phyloP scores from a whole-genome alignment of 2,888 invertebrate genomes.

The Eupithecia inturbata region DNA sequence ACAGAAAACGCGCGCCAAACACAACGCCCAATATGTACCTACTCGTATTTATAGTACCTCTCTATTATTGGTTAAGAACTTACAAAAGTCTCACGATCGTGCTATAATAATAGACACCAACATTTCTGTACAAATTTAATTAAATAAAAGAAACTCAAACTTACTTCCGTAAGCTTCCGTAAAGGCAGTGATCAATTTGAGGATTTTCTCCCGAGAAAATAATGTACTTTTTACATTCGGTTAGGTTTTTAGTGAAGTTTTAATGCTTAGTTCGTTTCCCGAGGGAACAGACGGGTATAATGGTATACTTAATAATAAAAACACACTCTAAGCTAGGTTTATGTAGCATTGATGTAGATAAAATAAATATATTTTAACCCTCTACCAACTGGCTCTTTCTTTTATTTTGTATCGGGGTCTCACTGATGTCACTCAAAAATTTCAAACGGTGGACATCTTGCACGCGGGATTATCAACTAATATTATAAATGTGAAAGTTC shows the following conservation, averaged over 20 bases:
- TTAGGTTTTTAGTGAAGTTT: slow-evolving; percentile 29
- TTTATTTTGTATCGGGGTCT: no score
- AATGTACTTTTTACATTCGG: slow-evolving; percentile 28
- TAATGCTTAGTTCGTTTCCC: slow-evolving; percentile 17
- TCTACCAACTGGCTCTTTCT: not conserved
- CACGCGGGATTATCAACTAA: no score
- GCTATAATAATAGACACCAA: not conserved
- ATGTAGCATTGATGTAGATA: not conserved
- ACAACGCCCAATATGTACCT: no score
- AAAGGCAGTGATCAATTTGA: slow-evolving; percentile 31
- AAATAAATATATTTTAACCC: not conserved
- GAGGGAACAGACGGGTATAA: slow-evolving; percentile 11
- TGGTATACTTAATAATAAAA: not conserved
- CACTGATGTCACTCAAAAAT: no score
- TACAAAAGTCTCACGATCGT: not conserved
- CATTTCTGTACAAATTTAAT: slow-evolving; percentile 7
- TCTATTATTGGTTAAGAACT: not conserved
- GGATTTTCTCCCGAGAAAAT: slow-evolving; percentile 24
- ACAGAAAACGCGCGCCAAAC: no score
- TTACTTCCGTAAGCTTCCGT: slow-evolving; percentile 9
- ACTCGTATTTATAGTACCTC: not conserved
- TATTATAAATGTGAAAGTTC: no score
- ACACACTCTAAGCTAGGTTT: not conserved
- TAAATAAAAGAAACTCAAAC: slow-evolving; percentile 17
- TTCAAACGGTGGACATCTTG: no score